Conservation (phyloP, 2,888 invertebrate genomes). For the Sesia apiformis region DNA sequence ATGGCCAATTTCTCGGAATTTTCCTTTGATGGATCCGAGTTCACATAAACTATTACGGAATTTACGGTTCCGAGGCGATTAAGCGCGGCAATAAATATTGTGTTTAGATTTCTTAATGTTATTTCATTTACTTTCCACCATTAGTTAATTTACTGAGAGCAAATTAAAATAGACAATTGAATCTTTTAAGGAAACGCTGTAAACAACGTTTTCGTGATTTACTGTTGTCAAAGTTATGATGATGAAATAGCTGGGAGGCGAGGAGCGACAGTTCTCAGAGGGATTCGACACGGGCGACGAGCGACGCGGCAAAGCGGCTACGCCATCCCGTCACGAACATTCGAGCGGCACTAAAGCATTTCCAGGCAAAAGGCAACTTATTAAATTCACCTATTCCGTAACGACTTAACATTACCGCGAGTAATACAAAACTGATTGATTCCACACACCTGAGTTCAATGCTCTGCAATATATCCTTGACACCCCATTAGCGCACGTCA, state of each 20-base stretch:
- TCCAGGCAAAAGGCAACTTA: conserved; percentile 5
- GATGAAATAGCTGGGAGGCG: background rate
- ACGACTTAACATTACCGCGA: conserved; percentile 1
- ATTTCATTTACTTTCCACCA: too few relatives aligned
- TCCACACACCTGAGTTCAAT: background rate
- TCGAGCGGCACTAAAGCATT: conserved; percentile 6
- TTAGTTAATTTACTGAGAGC: too few relatives aligned
- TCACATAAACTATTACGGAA: conserved; percentile 22
- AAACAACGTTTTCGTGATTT: too few relatives aligned
- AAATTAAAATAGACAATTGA: too few relatives aligned
- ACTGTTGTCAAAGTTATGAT: background rate
- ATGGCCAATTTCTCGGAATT: conserved; percentile 66
- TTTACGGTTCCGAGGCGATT: background rate
- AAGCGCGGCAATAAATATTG: background rate
- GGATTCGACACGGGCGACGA: conserved; percentile 34
- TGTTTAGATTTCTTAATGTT: background rate
- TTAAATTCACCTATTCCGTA: conserved; percentile 6
- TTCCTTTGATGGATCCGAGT: conserved; percentile 51
- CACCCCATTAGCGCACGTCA: conserved; percentile 10
- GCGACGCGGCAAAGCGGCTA: background rate
- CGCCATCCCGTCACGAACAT: conserved; percentile 5
- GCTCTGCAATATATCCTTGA: background rate
- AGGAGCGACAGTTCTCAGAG: conserved; percentile 22
- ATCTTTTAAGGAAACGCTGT: too few relatives aligned
- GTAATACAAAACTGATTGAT: conserved; percentile 4